These are phyloP conservation scores for Neuroterus valhalla DNA, from an alignment of 1,140 invertebrate species.

Conservation along the genomic window DNA sequence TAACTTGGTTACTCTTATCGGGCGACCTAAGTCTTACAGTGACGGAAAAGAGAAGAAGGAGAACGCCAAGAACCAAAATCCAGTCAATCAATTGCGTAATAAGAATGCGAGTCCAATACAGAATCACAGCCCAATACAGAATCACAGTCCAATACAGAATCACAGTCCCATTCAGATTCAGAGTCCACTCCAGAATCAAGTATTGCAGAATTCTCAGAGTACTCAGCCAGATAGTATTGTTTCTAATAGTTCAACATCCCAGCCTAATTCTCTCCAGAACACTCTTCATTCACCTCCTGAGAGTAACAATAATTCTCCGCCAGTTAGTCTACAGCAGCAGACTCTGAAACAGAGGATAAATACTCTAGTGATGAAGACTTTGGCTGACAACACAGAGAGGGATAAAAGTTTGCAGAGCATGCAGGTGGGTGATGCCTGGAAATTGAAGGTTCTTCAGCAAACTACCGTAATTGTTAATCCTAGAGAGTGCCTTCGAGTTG, in stretches of 20 bases:
- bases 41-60: conserved; percentile 40
- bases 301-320: conserved; percentile 62
- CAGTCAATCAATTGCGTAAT: conserved; percentile 52
- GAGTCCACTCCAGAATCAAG: conserved; percentile 53
- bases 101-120: conserved; percentile 66
- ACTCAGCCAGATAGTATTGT: conserved; percentile 54
- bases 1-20: conserved; percentile 88
- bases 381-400: conserved; percentile 92
- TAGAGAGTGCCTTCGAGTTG: conserved; percentile 84
- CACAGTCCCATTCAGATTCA: conserved; percentile 62
- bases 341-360: conserved; percentile 91
- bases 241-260: conserved; percentile 56
- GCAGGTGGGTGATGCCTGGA: conserved; percentile 83
- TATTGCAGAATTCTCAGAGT: conserved; percentile 51
- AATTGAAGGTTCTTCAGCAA: conserved; percentile 86
- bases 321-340: conserved; percentile 77
- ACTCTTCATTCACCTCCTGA: conserved; percentile 47
- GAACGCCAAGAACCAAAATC: conserved; percentile 40
- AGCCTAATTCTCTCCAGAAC: conserved; percentile 55
- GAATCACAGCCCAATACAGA: conserved; percentile 16
- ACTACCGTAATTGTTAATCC: conserved; percentile 86
- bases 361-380: conserved; percentile 89
- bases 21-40: conserved; percentile 77
- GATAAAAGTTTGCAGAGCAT: conserved; percentile 80
- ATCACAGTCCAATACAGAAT: conserved; percentile 34